Conservation (phyloP, 2,888 invertebrate species). For the Resseliella maxima region DNA sequence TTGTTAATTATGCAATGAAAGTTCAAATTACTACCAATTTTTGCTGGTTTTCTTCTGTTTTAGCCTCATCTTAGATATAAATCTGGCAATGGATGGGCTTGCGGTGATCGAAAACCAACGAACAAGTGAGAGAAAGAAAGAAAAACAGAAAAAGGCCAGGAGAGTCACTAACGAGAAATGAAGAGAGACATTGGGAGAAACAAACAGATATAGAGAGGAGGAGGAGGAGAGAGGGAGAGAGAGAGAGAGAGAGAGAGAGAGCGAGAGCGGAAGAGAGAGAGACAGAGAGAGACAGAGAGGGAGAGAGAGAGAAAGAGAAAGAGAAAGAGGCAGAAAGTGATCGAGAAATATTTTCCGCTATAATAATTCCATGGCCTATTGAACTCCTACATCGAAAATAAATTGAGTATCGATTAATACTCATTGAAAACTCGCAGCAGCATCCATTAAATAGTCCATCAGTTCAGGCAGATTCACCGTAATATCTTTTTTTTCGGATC, state of each 20-base stretch:
- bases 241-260: too few species aligned
- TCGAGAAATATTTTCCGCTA: not conserved
- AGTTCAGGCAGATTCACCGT: not conserved
- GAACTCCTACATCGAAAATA: conserved; percentile 45
- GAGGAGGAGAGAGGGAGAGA: too few species aligned
- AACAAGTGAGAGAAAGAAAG: too few species aligned
- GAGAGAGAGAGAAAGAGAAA: too few species aligned
- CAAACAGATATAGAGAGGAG: too few species aligned
- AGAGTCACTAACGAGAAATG: too few species aligned
- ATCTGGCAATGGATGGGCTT: not conserved
- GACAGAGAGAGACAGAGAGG: too few species aligned
- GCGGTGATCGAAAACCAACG: too few species aligned
- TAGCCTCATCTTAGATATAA: not conserved
- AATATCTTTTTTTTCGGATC: not conserved
- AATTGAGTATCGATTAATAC: conserved; percentile 23
- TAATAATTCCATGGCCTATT: conserved; percentile 39
- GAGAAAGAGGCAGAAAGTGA: too few species aligned
- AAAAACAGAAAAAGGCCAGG: too few species aligned
- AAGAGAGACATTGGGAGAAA: too few species aligned
- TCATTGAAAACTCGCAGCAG: conserved; percentile 27
- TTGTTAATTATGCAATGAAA: conserved; percentile 39
- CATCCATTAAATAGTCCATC: not conserved
- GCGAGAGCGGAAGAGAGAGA: too few species aligned
- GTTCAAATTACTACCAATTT: conserved; percentile 47
- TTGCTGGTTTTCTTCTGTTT: not conserved